phyloP scores from a whole-genome alignment of 2,888 invertebrate species.

The Clepsis dumicolana region DNA sequence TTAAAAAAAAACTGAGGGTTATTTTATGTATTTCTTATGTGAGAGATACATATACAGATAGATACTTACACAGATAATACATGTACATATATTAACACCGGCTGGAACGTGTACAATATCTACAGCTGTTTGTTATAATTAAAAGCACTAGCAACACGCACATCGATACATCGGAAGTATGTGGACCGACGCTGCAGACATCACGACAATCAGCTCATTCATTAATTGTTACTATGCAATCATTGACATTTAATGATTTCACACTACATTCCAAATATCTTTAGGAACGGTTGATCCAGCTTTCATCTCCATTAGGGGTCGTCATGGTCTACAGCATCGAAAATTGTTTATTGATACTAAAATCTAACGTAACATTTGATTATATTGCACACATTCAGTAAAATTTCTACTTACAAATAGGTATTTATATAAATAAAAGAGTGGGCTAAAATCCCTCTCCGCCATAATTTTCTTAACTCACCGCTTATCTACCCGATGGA shows the following conservation, averaged over 20 bases:
- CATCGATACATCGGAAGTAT: constrained; percentile 56
- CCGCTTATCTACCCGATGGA: constrained; percentile 83
- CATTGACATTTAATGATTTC: background rate
- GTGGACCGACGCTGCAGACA: constrained; percentile 46
- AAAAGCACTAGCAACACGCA: constrained; percentile 68
- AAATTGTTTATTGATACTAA: constrained; percentile 65
- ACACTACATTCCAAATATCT: background rate
- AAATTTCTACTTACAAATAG: constrained; percentile 53
- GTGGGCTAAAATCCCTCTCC: constrained; percentile 86
- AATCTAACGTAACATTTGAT: constrained; percentile 74
- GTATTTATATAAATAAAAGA: constrained; percentile 67
- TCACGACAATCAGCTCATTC: constrained; percentile 22
- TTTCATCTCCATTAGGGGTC: background rate
- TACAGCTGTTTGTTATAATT: constrained; percentile 59
- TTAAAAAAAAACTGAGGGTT: constrained; percentile 56
- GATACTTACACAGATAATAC: constrained; percentile 67
- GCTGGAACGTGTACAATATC: constrained; percentile 74
- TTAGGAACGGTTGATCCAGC: background rate
- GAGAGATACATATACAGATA: constrained; percentile 46
- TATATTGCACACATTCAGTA: constrained; percentile 83
- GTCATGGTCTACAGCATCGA: constrained; percentile 52
- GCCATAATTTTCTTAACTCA: constrained; percentile 85
- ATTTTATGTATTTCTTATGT: constrained; percentile 28
- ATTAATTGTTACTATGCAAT: constrained; percentile 20
- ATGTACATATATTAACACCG: constrained; percentile 55